phyloP scores from a whole-genome alignment of 2,797 vertebrate species.

The Mus caroli region DNA sequence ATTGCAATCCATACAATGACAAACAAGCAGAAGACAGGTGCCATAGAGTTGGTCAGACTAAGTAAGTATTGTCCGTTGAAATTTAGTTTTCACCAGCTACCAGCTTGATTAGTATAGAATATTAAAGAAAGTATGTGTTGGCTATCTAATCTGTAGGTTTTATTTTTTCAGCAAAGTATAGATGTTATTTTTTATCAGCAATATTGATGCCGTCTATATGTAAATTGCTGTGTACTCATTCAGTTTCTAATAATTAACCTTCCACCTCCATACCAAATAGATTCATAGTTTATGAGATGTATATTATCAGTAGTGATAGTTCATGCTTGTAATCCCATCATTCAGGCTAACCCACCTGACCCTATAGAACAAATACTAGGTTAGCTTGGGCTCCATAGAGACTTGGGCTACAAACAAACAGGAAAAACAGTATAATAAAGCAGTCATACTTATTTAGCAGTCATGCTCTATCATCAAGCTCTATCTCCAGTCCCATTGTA shows the following conservation, averaged over 20 bases:
- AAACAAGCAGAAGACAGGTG: slow-evolving; percentile 99
- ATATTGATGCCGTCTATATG: neutral
- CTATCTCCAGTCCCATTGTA: neutral
- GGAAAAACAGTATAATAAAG: neutral
- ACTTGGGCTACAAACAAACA: neutral
- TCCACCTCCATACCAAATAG: neutral
- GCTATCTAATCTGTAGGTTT: neutral
- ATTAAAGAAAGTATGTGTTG: neutral
- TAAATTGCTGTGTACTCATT: neutral
- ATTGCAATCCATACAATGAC: slow-evolving; percentile 98
- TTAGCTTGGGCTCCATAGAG: neutral
- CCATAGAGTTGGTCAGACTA: slow-evolving; percentile 97
- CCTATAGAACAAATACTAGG: neutral
- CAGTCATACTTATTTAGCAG: neutral
- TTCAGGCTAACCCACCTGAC: neutral
- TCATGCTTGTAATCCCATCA: neutral
- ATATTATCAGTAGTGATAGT: neutral
- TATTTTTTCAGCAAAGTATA: neutral
- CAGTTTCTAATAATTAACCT: slow-evolving; percentile 57
- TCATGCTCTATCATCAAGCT: neutral
- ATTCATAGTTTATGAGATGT: neutral
- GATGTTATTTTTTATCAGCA: neutral
- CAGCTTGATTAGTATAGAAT: neutral
- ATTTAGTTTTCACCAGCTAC: slow-evolving; percentile 60
- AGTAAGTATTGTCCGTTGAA: slow-evolving; percentile 87